Evolutionary conservation across 2,113 vertebrate genomes (phyloP).

Genomic region (Agelaius phoeniceus): DNA sequence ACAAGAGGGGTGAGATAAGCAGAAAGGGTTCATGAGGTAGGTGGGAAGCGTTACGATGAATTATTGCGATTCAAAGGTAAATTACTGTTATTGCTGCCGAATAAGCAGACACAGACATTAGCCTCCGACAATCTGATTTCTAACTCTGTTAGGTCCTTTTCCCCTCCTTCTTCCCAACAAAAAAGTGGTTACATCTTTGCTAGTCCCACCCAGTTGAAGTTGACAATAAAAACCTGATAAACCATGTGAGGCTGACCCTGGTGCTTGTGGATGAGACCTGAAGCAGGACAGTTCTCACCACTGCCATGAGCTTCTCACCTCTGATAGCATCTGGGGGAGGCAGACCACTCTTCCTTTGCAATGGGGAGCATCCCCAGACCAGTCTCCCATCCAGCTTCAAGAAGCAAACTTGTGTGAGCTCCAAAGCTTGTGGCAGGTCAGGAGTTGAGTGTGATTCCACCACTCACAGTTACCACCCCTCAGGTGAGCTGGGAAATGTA

Average conservation of each 20-base stretch:
- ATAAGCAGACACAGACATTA: not conserved
- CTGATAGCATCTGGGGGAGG: not conserved
- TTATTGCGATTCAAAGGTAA: not conserved
- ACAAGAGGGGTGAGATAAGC: constrained; percentile 22
- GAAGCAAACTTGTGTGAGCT: not conserved
- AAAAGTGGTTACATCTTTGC: not conserved
- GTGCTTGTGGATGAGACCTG: not conserved
- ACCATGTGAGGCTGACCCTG: not conserved
- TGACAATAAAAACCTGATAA: not conserved
- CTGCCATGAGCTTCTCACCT: not conserved
- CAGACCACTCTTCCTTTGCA: not conserved
- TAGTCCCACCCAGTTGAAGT: not conserved
- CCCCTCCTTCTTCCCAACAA: not conserved
- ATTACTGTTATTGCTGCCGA: not conserved
- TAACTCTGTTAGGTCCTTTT: not conserved
- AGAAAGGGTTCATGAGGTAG: not conserved
- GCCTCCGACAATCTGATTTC: not conserved
- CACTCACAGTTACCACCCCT: fast-evolving
- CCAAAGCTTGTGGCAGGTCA: not conserved
- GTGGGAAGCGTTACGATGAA: not conserved
- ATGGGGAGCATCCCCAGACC: not conserved
- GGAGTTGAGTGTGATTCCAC: not conserved
- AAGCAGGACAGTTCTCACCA: not conserved
- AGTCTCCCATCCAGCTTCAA: not conserved
- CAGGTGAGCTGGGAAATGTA: not conserved